phyloP scores from a whole-genome alignment of 2,888 invertebrate species.

The Phortica magna region DNA sequence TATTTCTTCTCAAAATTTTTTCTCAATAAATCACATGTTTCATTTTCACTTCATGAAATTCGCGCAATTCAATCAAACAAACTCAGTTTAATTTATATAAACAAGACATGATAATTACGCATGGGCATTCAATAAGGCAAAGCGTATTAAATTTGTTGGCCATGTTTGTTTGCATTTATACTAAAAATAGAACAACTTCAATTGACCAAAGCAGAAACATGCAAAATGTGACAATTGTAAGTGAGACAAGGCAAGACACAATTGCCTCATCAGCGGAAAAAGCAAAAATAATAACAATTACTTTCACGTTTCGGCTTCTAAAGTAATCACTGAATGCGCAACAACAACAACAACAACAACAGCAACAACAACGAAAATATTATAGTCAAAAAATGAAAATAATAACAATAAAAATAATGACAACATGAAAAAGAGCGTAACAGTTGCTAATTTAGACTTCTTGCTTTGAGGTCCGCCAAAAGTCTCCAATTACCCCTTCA shows the following conservation, averaged over 20 bases:
- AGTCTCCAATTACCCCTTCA: neutral
- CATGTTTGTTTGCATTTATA: no score
- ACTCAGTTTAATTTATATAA: no score
- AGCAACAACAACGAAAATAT: neutral
- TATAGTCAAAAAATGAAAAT: constrained; percentile 22
- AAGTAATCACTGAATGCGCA: constrained; percentile 11
- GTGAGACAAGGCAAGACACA: neutral
- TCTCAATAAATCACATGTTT: no score
- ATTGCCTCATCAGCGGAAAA: constrained; percentile 16
- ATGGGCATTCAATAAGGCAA: no score
- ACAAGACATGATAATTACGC: no score
- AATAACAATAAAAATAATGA: constrained; percentile 35
- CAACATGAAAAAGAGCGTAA: constrained; percentile 52
- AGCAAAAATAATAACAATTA: constrained; percentile 14
- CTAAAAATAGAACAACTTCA: neutral
- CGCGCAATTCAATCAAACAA: no score
- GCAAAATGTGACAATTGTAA: neutral
- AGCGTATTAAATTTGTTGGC: no score
- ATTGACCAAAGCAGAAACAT: neutral
- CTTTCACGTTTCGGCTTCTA: constrained; percentile 12
- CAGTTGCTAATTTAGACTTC: constrained; percentile 61
- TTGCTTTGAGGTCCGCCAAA: neutral
- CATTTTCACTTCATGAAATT: no score
- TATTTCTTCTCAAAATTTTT: no score
- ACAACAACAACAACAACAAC: neutral